Base-by-base conservation (phyloP, 2,797 vertebrate species). In the Syngnathus rostellatus region DNA sequence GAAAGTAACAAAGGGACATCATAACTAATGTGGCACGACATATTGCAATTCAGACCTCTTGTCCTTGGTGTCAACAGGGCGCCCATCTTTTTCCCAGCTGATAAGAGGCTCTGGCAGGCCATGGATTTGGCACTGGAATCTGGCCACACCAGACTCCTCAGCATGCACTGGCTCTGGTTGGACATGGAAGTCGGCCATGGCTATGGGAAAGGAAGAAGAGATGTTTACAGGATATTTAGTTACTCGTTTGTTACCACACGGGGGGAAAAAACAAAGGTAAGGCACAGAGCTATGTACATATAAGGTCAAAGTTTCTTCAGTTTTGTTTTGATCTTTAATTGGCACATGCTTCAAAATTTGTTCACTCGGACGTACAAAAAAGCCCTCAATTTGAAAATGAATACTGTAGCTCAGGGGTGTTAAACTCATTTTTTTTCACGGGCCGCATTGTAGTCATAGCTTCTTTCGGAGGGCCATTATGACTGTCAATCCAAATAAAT, bases 101-200 rank as follows among this genome's bases (percentile, higher is more conserved):
- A 99, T 98, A 67, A 93, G 79, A 0, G 97, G 97, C 79, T 99
- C 95, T 25, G 97, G 97, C 83, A 98, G 89, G 25, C 96, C 97
- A 0, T 94, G 94, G 85, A 99, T 95, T 88, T 98, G 97, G 86
- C 97, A 99, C 90, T 98, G 97, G 87, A 99, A 98, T 57, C 97
- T 89, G 0, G 93, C 95, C 14, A 98, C 92, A 0, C 95, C 94
- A 0, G 94, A 90, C 79, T 96, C 92, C 74, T 99, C 97, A 5
- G 90, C 93, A 48, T 91, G 86, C 0, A 93, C 90, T 0, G 93
- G 93, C 83, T 91, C 91, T n/a, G 97, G 97, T 62, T 97, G 95
- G 76, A 97, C 90, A n/a, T 97, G 94, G 89, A 99, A 99, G 73
- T 96, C 93, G 0, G 94, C 94, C 94, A 99, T 95, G 0, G 94